Evolutionary conservation across 2,888 invertebrate genomes (phyloP).

Genomic region (Phanerotoma sp.): DNA sequence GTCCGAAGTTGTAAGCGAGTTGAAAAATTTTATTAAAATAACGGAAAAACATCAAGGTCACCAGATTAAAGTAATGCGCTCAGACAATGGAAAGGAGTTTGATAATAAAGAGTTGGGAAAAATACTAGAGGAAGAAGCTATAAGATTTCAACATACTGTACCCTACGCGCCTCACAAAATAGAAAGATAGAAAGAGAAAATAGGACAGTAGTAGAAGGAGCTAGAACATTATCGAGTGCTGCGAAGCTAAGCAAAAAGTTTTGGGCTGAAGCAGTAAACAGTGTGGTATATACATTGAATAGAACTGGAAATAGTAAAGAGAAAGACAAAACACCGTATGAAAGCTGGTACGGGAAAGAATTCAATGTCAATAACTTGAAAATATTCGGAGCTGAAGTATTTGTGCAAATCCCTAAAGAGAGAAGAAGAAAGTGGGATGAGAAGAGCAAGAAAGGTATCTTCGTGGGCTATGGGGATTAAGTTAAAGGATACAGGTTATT

Average conservation of each 20-base stretch:
- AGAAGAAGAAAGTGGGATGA: neutral
- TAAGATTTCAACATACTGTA: constrained; percentile 31
- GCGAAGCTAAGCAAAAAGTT: constrained; percentile 17
- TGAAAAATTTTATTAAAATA: neutral
- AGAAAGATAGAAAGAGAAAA: constrained; percentile 30
- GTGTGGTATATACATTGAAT: neutral
- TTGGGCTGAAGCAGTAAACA: constrained; percentile 31
- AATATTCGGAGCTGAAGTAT: neutral
- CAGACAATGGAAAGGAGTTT: constrained; percentile 29
- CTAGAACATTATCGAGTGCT: constrained; percentile 26
- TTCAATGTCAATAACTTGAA: neutral
- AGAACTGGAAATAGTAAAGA: constrained; percentile 19
- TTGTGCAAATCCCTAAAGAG: neutral
- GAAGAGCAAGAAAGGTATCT: neutral
- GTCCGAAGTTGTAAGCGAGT: neutral
- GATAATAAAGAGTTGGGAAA: constrained; percentile 22
- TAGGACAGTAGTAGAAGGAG: too few species aligned
- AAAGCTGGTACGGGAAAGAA: neutral
- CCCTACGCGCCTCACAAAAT: constrained; percentile 39
- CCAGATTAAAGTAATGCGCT: constrained; percentile 1
- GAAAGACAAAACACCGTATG: constrained; percentile 1
- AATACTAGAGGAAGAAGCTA: constrained; percentile 23
- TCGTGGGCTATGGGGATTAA: too few species aligned
- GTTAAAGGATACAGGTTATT: too few species aligned
- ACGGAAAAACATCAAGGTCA: neutral